Evolutionary conservation across 2,888 invertebrate genomes (phyloP), one percentile per base, ranked within the genome.

Genomic region (Cheilosia grossa): DNA sequence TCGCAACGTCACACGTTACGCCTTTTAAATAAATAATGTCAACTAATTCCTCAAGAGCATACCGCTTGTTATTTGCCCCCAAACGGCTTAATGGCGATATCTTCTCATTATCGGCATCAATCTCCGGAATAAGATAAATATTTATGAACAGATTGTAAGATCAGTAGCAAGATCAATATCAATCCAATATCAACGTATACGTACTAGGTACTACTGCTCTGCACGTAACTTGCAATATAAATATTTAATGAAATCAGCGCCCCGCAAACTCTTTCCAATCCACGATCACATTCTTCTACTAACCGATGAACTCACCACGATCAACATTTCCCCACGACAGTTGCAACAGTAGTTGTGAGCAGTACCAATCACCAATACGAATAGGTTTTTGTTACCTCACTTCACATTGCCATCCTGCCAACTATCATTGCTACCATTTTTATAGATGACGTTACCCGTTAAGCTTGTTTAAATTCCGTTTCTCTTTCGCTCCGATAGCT

Each of bases 121-220:
- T 54, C 5, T 19, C 17, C n/a, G 61, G 33, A 33, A 9, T 13
- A 37, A 37, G 13, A 37, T 61, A 61, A 78, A 75, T 59, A 75
- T 75, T 79, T 79, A 74, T 40, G 37, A 51, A 69, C 27, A 10
- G 24, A 53, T 54, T 37, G 44, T 44, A 79, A 63, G 79, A 67
- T 61, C 67, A 19, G 33, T 40, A 63, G 74, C 80, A 83, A 83
- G 83, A 83, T 83, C 83, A 83, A 80, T 83, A 83, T 79, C 83
- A 83, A 49, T 24, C 51, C 56, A 61, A 73, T 51, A 73, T 61
- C 19, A 51, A 49, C 13, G 27, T n/a, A 69, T 54, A 49, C 13
- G 49, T 19, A 69, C 61, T 54, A 49, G 7, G 49, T 19, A 69
- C 61, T 47, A 56, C 63, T 61, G 59, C 2, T 30, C 30, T 9